These are phyloP conservation scores for Tetragonula clypearis DNA, from an alignment of 1,140 invertebrate species.

Conservation along the genomic window DNA sequence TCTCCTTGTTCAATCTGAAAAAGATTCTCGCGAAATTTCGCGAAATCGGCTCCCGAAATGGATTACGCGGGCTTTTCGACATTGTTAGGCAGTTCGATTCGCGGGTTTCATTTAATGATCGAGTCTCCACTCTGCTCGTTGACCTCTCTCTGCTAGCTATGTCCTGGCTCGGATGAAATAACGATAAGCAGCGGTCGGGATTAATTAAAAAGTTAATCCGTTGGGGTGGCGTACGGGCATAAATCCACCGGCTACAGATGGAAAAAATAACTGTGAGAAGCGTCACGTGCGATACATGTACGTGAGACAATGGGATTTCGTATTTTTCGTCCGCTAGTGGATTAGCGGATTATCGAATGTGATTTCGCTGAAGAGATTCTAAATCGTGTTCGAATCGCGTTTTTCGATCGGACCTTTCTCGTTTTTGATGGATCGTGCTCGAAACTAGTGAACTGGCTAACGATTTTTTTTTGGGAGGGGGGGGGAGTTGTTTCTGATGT, in stretches of 20 bases:
- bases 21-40: slow-evolving; percentile 21
- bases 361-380: not conserved
- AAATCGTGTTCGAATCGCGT: not conserved
- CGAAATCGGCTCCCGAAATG: slow-evolving; percentile 24
- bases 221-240: not conserved
- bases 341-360: not conserved
- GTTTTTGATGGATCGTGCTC: not conserved
- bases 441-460: not conserved
- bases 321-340: not conserved
- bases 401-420: not conserved
- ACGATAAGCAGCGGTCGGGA: slow-evolving; percentile 26
- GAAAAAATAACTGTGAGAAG: slow-evolving; percentile 14
- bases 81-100: slow-evolving; percentile 51
- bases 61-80: slow-evolving; percentile 45
- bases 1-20: too few species aligned
- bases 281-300: not conserved
- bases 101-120: slow-evolving; percentile 54
- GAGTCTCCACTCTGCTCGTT: not conserved
- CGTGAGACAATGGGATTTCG: not conserved
- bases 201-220: slow-evolving; percentile 47
- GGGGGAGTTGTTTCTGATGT: not conserved
- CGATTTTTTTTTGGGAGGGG: not conserved
- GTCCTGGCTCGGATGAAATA: slow-evolving; percentile 10
- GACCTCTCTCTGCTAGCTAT: not conserved
- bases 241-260: not conserved